These are phyloP conservation scores for Dascillus cervinus DNA, from an alignment of 2,888 invertebrate species.

Conservation along the genomic window DNA sequence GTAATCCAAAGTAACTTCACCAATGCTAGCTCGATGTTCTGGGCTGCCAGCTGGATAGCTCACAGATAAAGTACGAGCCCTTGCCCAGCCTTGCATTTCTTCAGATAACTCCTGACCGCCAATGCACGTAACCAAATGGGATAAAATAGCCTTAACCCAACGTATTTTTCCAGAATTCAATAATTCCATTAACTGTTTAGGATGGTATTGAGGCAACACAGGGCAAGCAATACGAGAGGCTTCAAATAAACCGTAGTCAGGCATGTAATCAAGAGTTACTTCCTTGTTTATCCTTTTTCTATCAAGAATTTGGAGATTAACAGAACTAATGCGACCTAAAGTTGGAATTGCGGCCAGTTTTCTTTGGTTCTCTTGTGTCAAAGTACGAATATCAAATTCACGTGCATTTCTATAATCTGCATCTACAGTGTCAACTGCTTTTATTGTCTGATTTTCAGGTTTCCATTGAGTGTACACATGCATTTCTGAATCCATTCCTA, in stretches of 20 bases:
- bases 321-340: conserved; percentile 74
- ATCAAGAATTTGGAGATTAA: conserved; percentile 72
- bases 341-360: conserved; percentile 65
- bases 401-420: conserved; percentile 52
- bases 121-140: conserved; percentile 83
- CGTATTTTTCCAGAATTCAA: conserved; percentile 96
- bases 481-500: conserved; percentile 99
- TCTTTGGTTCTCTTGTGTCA: conserved; percentile 62
- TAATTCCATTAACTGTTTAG: conserved; percentile 96
- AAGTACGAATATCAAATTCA: conserved; percentile 59
- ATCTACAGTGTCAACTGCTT: conserved; percentile 54
- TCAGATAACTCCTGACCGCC: conserved; percentile 44
- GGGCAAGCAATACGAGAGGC: conserved; percentile 96
- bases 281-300: conserved; percentile 50
- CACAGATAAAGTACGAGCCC: conserved; percentile 82
- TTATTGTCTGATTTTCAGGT: conserved; percentile 47
- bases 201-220: conserved; percentile 97
- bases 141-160: conserved; percentile 96
- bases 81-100: conserved; percentile 67
- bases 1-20: conserved; percentile 85
- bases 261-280: conserved; percentile 69
- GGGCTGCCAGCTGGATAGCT: conserved; percentile 80
- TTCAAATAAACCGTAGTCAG: conserved; percentile 92
- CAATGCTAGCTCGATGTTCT: conserved; percentile 70
- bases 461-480: conserved; percentile 99